Evolutionary conservation across 2,113 vertebrate species (phyloP).

Genomic region (Otis tarda): DNA sequence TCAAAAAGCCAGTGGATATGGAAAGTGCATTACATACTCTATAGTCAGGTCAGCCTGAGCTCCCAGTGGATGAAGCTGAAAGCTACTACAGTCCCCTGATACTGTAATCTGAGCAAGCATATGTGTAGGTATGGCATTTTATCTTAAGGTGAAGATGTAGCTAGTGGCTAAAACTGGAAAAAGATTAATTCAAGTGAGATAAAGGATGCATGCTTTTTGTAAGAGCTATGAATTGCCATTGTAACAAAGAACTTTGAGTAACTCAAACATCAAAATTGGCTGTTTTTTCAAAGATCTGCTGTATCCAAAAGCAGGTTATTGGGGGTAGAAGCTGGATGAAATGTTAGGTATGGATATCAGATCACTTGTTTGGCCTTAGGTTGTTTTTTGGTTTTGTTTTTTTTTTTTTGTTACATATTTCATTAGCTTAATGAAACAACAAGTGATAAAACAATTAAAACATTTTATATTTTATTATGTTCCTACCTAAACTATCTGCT

Average conservation of each 20-base stretch:
- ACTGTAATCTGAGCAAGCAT: not conserved
- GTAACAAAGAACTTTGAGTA: not conserved
- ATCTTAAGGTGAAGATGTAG: not conserved
- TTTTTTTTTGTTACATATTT: not conserved
- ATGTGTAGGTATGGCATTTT: not conserved
- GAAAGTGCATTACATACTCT: accelerated
- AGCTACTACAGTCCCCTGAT: not conserved
- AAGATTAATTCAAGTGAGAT: not conserved
- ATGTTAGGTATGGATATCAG: not conserved
- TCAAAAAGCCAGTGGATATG: not conserved
- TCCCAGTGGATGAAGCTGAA: not conserved
- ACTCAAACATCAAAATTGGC: not conserved
- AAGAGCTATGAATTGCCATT: not conserved
- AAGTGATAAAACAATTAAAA: not conserved
- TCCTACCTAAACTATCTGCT: not conserved
- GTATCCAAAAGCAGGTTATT: not conserved
- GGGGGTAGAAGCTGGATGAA: not conserved
- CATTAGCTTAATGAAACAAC: not conserved
- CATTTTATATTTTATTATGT: not conserved
- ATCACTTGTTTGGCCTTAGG: not conserved
- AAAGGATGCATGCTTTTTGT: accelerated
- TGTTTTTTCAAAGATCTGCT: not conserved
- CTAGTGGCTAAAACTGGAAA: not conserved
- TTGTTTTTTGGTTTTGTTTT: no score
- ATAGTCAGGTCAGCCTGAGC: not conserved